These are phyloP conservation scores for Takifugu flavidus DNA, from an alignment of 2,113 vertebrate species.

Conservation along the genomic window DNA sequence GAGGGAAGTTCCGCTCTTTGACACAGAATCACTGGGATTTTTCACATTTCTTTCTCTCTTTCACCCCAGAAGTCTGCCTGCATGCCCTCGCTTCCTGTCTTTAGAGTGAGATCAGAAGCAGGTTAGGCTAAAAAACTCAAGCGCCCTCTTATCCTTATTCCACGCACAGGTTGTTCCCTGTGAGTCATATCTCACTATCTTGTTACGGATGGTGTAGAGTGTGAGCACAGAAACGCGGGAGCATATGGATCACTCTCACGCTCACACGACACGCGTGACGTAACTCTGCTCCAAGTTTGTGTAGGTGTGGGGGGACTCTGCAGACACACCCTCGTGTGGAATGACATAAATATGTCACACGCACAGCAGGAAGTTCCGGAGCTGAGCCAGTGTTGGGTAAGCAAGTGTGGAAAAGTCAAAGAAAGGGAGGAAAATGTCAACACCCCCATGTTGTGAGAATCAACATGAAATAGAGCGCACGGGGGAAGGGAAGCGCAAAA, in stretches of 20 bases:
- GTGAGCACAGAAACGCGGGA: constrained; percentile 6
- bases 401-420: neutral
- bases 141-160: neutral
- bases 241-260: constrained; percentile 27
- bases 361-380: constrained; percentile 25
- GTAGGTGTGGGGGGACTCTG: neutral
- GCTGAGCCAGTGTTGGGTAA: neutral
- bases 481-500: neutral
- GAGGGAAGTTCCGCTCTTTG: constrained; percentile 17
- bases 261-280: constrained; percentile 16
- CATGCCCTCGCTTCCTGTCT: no score
- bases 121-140: neutral
- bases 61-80: no score
- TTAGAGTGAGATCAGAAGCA: constrained; percentile 2
- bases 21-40: neutral
- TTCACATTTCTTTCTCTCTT: no score
- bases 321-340: constrained; percentile 24
- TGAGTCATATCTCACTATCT: constrained; percentile 1
- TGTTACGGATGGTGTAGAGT: constrained; percentile 1
- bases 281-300: neutral
- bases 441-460: constrained; percentile 16
- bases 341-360: constrained; percentile 5
- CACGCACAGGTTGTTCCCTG: neutral
- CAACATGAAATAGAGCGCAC: constrained; percentile 8
- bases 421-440: neutral